These are phyloP conservation scores for Choristoneura fumiferana DNA, from an alignment of 1,140 invertebrate species.

Conservation along the genomic window DNA sequence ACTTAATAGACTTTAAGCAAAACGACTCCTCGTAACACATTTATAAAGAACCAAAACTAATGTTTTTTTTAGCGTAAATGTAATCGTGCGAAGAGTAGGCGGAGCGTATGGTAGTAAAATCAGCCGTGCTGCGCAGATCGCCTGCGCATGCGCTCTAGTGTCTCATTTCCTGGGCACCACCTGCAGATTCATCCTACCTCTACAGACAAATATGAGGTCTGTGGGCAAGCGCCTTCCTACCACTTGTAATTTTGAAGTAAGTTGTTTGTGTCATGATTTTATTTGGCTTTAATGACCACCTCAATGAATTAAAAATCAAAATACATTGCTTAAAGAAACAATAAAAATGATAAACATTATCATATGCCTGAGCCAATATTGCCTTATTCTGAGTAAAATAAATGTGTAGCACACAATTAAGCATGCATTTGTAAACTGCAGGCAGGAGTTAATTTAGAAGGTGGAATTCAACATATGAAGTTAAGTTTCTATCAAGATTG, in stretches of 20 bases:
- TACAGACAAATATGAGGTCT: conserved; percentile 83
- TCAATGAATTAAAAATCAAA: too few species aligned
- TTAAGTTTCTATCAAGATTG: conserved; percentile 81
- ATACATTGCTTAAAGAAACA: too few species aligned
- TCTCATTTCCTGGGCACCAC: conserved; percentile 46
- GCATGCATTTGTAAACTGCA: too few species aligned
- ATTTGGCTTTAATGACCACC: too few species aligned
- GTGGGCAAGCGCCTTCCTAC: conserved; percentile 82
- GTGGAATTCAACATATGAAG: conserved; percentile 83
- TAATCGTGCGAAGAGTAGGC: conserved; percentile 55
- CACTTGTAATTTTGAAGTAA: conserved; percentile 81
- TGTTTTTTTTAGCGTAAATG: conserved; percentile 53
- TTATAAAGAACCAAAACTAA: background rate
- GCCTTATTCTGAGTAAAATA: too few species aligned
- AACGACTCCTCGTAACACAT: too few species aligned
- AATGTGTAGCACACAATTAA: too few species aligned
- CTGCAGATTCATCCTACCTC: conserved; percentile 71
- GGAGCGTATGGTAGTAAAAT: conserved; percentile 66
- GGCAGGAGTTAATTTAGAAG: conserved; percentile 82
- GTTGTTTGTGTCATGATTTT: too few species aligned
- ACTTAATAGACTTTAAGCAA: too few species aligned
- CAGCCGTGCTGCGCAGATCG: conserved; percentile 44
- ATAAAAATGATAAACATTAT: too few species aligned
- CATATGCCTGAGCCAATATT: too few species aligned
- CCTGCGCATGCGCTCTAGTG: conserved; percentile 52